These are phyloP conservation scores for Lithophane leautieri DNA, from an alignment of 2,888 invertebrate species.

Conservation along the genomic window DNA sequence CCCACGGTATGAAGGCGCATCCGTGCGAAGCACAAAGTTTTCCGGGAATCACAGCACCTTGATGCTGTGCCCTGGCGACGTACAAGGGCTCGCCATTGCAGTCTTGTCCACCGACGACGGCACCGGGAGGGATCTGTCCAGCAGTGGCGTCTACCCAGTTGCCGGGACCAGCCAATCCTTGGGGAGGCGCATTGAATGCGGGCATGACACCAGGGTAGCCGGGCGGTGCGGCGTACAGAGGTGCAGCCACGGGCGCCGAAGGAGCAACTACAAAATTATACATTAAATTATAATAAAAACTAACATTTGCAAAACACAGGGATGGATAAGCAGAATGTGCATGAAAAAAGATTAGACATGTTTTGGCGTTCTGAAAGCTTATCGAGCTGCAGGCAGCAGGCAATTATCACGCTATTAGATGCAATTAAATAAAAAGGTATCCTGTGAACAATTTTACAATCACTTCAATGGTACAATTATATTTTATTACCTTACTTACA, in stretches of 20 bases:
- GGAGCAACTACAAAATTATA: conserved; percentile 71
- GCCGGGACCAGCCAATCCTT: conserved; percentile 70
- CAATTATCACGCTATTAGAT: conserved; percentile 20
- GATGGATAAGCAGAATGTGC: conserved; percentile 39
- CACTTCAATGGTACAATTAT: conserved; percentile 20
- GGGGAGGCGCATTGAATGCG: conserved; percentile 40
- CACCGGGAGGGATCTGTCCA: conserved; percentile 93
- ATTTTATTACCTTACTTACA: conserved; percentile 40
- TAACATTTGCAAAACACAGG: conserved; percentile 10
- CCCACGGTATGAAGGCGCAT: conserved; percentile 95
- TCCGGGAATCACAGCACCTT: conserved; percentile 95
- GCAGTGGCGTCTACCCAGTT: conserved; percentile 91
- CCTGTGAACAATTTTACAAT: conserved; percentile 20
- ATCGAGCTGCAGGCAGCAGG: conserved; percentile 41
- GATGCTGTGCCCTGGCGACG: conserved; percentile 94
- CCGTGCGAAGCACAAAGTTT: conserved; percentile 95
- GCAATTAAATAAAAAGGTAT: conserved; percentile 28
- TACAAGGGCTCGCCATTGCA: conserved; percentile 91
- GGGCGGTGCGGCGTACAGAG: conserved; percentile 79
- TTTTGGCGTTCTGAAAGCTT: not conserved
- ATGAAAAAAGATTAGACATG: conserved; percentile 2
- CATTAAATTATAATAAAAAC: conserved; percentile 1
- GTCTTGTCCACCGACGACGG: conserved; percentile 92
- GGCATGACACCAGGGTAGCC: conserved; percentile 79
- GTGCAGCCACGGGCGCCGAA: conserved; percentile 82